Base-by-base conservation (phyloP, 2,888 invertebrate genomes). In the Drosophila recens region DNA sequence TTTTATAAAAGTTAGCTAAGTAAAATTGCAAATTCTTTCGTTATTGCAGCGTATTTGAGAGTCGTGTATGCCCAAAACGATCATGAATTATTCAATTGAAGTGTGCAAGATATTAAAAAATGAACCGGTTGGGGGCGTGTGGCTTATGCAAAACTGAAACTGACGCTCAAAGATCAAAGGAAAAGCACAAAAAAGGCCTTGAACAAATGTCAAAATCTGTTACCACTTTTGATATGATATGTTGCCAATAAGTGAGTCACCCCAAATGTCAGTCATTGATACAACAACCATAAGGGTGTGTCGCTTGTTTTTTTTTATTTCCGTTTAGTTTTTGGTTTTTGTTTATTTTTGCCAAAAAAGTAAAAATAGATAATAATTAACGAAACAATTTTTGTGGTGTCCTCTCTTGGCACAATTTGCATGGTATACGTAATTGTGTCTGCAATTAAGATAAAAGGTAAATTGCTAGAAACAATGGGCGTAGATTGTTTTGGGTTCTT, bases 161-260 rank as follows among this genome's bases (percentile, higher is more conserved):
- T 38, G 67, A 33, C 67, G 59, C 59, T 43, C 30, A 34, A 36
- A 71, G 71, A 75, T 71, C 64, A 79, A 71, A 64, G 68, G 36
- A 65, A 48, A 49, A 61, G 46, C 40, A 49, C 20, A 27, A 46
- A 15, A 51, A 64, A 74, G 68, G 71, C 82, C 76, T 82, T 82
- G 79, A 78, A 42, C 68, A 65, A 74, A 79, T 72, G 72, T 72
- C 70, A 79, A 72, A 65, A 76, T 71, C 30, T 67, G 46, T 56
- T 61, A 36, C 33, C 57, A 63, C 33, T 36, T 62, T 67, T 45
- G 49, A 58, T 67, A 36, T 33, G 33, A 8, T 33, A 10, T 65
- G 42, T 9, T 45, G 57, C 23, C 61, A 48, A 64, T 57, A 15
- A n/a, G 51, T 78, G 72, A 78, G 58, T 75, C 79, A 75, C n/a